Conservation (phyloP, 1,140 invertebrate species). For the Acyrthosiphon pisum region DNA sequence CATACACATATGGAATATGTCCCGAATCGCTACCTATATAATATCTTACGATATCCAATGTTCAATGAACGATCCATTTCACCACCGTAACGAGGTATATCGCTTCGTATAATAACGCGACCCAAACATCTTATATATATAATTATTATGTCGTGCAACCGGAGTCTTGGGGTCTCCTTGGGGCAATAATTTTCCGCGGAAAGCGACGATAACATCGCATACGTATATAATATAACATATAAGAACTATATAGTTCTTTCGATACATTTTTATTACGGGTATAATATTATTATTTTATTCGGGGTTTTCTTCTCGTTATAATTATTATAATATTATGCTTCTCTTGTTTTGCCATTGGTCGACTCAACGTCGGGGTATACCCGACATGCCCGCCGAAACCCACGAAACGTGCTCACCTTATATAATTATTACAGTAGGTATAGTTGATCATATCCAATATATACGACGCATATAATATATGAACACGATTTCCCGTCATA, state of each 20-base stretch:
- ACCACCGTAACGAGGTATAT: not conserved
- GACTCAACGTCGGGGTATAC: no score
- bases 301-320: not conserved
- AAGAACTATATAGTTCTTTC: not conserved
- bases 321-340: no score
- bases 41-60: not conserved
- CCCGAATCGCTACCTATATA: not conserved
- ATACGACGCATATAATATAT: not conserved
- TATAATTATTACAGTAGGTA: not conserved
- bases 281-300: not conserved
- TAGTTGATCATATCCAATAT: not conserved
- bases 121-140: not conserved
- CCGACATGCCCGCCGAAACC: no score
- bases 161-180: not conserved
- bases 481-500: no score
- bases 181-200: not conserved
- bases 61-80: not conserved
- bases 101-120: not conserved
- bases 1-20: conserved; percentile 2
- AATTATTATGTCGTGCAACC: not conserved
- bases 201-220: not conserved
- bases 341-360: not conserved
- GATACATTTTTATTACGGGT: not conserved
- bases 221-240: not conserved
- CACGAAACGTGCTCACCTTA: no score